Base-by-base conservation (phyloP, 2,888 invertebrate genomes). In the Drosophila villosipedis region DNA sequence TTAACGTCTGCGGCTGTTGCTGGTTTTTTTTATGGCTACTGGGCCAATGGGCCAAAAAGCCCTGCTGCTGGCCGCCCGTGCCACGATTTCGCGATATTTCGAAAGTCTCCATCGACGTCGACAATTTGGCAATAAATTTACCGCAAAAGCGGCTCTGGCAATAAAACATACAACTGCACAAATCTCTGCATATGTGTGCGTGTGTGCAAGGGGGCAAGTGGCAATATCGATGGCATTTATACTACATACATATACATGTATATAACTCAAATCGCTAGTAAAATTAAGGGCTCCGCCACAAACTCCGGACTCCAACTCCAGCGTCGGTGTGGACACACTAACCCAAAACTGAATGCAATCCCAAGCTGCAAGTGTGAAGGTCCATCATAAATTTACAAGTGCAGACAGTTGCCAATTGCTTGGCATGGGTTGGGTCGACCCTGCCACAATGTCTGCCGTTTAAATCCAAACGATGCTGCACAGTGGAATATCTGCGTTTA, bases 51-150 rank as follows among this genome's bases (percentile, higher is more conserved):
- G 68, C 61, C 57, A 60, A 28, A 53, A 19, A n/a, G 39, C 31
- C 54, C 52, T 28, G 55, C 67, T 30, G 22, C 25, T 35, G 28
- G 2, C 35, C 61, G 55, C 35, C 49, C 39, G 53, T 41, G 33
- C 33, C 19, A 37, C 49, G 78, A 84, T 76, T 89, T 78, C 57
- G 85, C 79, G 88, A 76, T 64, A 80, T 90, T 90, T 88, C 90
- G 90, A 80, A 90, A 85, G 86, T 73, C 83, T 77, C 74, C 85
- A 76, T 49, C 69, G 55, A 47, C 28, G 39, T 25, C 60, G 79
- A 85, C 83, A 90, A 85, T 85, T 85, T 88, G 90, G 84, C 72
- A 83, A 90, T 85, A 90, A 85, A 90, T 90, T 90, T 55, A 76
- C 63, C 86, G 67, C 83, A 88, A 90, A 85, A 90, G 78, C 84